Evolutionary conservation across 2,888 invertebrate species (phyloP).

Genomic region (Heliconius charithonia): DNA sequence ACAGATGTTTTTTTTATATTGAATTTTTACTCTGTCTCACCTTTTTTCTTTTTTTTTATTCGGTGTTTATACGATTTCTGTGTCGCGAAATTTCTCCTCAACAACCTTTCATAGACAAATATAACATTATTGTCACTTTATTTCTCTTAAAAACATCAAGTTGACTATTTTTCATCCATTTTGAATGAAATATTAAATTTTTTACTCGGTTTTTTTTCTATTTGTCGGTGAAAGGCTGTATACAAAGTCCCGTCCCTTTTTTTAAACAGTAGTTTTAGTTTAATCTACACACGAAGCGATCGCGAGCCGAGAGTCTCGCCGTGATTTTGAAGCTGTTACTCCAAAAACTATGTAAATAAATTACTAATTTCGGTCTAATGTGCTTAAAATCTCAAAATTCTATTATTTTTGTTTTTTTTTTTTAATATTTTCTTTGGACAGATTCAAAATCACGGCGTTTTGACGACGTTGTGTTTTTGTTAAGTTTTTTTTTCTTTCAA

Average conservation of each 20-base stretch:
- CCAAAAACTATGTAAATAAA: constrained; percentile 23
- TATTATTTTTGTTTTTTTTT: constrained; percentile 2
- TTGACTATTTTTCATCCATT: neutral
- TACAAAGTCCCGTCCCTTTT: constrained; percentile 43
- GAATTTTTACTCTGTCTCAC: neutral
- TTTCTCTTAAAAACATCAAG: neutral
- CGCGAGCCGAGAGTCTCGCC: constrained; percentile 35
- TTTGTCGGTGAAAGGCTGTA: constrained; percentile 33
- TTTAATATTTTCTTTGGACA: neutral
- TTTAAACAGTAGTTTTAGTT: constrained; percentile 35
- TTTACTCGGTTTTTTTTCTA: neutral
- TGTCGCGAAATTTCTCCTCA: constrained; percentile 41
- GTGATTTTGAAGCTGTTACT: constrained; percentile 34
- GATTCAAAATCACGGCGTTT: constrained; percentile 53
- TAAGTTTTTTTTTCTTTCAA: constrained; percentile 75
- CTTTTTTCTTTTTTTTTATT: constrained; percentile 24
- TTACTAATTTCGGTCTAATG: constrained; percentile 27
- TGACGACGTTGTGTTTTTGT: constrained; percentile 57
- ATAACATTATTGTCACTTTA: neutral
- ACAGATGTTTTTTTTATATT: neutral
- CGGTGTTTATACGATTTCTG: constrained; percentile 41
- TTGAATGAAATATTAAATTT: neutral
- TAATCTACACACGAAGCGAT: constrained; percentile 43
- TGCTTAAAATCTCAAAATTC: constrained; percentile 33
- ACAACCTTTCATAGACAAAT: constrained; percentile 28